phyloP scores from a whole-genome alignment of 35 echinoderm and acorn worm genomes.

The Chiridota heheva region DNA sequence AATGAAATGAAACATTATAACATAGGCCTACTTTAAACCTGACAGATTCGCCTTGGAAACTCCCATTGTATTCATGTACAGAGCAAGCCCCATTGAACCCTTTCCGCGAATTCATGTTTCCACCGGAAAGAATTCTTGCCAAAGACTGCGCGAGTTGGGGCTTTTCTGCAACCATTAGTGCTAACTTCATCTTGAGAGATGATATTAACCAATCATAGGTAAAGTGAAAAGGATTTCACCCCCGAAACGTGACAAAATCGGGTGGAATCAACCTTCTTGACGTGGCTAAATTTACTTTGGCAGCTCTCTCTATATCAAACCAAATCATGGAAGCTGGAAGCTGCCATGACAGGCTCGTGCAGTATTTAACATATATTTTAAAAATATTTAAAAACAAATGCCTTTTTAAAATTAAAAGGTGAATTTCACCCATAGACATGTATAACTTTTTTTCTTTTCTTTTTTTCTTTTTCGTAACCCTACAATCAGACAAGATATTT shows the following conservation, averaged over 20 bases:
- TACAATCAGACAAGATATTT: no score
- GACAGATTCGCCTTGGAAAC: constrained; percentile 71
- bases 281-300: neutral
- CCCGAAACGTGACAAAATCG: neutral
- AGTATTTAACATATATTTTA: no score
- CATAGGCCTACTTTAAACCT: constrained; percentile 87
- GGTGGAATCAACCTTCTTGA: neutral
- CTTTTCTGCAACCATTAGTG: constrained; percentile 98
- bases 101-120: constrained; percentile 70
- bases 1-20: no score
- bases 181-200: constrained; percentile 70
- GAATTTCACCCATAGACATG: no score
- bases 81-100: constrained; percentile 94
- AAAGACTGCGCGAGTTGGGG: constrained; percentile 92
- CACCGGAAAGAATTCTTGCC: constrained; percentile 91
- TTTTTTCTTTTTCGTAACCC: no score
- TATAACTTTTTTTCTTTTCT: no score
- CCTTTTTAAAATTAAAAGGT: no score
- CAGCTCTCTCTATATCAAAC: neutral
- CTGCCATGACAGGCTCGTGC: constrained; percentile 44
- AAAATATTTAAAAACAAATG: no score
- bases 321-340: constrained; percentile 3
- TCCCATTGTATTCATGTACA: constrained; percentile 86
- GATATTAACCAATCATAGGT: neutral
- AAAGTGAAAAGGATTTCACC: neutral